Base-by-base conservation (phyloP, 2,113 vertebrate genomes). In the Apteryx owenii region DNA sequence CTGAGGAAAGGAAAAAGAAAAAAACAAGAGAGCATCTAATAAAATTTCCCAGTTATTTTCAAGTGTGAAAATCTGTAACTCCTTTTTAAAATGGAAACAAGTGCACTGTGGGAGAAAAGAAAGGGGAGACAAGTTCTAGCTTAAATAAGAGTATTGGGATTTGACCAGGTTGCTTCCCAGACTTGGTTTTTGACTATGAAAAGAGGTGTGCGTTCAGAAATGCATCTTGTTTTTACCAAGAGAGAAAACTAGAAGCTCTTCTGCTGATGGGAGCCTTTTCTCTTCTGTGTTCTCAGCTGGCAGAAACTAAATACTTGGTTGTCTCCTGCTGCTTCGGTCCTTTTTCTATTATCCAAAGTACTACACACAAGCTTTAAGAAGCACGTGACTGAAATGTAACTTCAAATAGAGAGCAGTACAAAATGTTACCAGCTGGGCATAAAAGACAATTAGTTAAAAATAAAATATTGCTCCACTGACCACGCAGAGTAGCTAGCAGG, bases 401-500 rank as follows among this genome's bases (percentile, higher is more conserved):
- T 95, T 96, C 90, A 91, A 81, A 83, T 0, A 58, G 70, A 90
- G 68, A 36, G 40, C 54, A 81, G 58, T 33, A 78, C 76, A 89
- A 90, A 91, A 50, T n/a, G 44, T 81, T 96, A 96, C 92, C 95
- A 97, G 79, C 75, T 93, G 93, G 60, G 71, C 36, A 90, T 66
- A 83, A 81, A 88, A 83, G 90, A 69, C 29, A 88, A 46, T 83
- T 88, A 58, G 40, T 91, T 81, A 53, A 85, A 85, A 89, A 77
- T 70, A 88, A 93, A 91, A 73, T 73, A 90, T 0, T 80, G 64
- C 75, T 90, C 22, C 82, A 77, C 54, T 93, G 90, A 90, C 90
- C 92, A 96, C 85, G 62, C 90, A 90, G 54, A 88, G 71, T 50
- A 90, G 44, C 44, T 64, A 81, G n/a, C 33, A 64, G 9, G 12